Base-by-base conservation (phyloP, 2,888 invertebrate genomes). In the Auanema freiburgensis region DNA sequence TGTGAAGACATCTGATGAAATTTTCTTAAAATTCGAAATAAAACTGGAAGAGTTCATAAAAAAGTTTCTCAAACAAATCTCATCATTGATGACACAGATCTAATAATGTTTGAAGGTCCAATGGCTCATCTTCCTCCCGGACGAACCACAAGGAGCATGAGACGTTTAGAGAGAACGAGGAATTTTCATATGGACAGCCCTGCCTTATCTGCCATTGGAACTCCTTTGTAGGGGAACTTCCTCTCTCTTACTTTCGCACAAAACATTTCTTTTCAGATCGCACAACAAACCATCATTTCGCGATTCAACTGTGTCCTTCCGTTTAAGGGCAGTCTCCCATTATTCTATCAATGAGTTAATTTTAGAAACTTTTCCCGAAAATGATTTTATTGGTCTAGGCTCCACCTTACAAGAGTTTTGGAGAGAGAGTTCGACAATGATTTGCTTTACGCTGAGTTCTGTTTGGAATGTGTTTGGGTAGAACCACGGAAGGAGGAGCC, bases 381-480 rank as follows among this genome's bases (percentile, higher is more conserved):
- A 1, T 42, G 23, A 57, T 40, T 6, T 11, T 14, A 12, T 4
- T 18, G 40, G 23, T 33, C 40, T 16, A 63, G 63, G 1, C 44
- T 24, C 8, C 56, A 63, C 44, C 24, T 58, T 21, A 58, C 63
- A 6, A 42, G 53, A 23, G 33, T 63, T 23, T 24, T 58, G 57
- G 57, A 50, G 16, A 11, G 52, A 16, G 57, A 57, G 14, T 18
- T 50, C 16, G 56, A 64, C 16, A 64, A 55, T 25, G 87, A 90
- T 73, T 91, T 91, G 0, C 85, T 92, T 25, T 89, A 90, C 74
- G 93, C 94, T 0, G 91, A 91, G 75, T 88, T 93, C 69, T 93
- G 93, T 79, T 86, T 95, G 51, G 93, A 95, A 74, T 90, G 91
- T 81, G 86, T 93, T 14, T 95, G 94, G 94, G 91, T 91, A 0